Percentiles rank a stretch among this genome's conserved stretches.
These are phyloP conservation scores for Porites cylindrica DNA, from an alignment of 92 coral and sea anemone species.

Conservation along the genomic window DNA sequence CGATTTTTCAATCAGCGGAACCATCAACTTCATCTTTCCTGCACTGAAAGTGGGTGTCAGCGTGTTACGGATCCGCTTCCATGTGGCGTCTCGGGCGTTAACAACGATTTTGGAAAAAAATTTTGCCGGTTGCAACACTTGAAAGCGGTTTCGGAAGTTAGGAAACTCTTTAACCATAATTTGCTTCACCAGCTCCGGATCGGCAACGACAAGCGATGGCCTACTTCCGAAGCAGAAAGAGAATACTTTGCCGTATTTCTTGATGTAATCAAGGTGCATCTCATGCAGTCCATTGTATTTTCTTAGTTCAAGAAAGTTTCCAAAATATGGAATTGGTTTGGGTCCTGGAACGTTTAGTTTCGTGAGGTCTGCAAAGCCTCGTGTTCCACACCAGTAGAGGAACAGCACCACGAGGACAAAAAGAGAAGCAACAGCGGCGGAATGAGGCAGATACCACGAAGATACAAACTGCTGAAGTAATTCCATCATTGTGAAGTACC, in stretches of 20 bases:
- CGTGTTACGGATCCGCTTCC: constrained; percentile 70
- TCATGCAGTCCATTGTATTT: constrained; percentile 59
- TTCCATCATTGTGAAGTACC: background rate
- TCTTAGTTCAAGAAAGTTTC: constrained; percentile 57
- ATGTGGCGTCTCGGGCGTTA: constrained; percentile 37
- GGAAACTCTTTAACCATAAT: constrained; percentile 66
- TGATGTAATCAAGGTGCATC: constrained; percentile 46
- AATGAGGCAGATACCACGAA: background rate
- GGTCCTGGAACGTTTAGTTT: constrained; percentile 71
- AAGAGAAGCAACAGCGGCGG: constrained; percentile 10
- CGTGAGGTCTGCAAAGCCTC: constrained; percentile 44
- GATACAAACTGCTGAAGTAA: background rate
- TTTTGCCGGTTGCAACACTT: background rate
- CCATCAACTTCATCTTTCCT: constrained; percentile 71
- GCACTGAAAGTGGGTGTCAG: constrained; percentile 75
- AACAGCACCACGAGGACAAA: constrained; percentile 20
- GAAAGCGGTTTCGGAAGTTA: constrained; percentile 58
- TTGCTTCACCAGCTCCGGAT: constrained; percentile 75
- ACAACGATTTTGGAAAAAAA: constrained; percentile 18
- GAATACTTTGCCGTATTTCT: constrained; percentile 69
- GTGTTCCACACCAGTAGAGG: constrained; percentile 62
- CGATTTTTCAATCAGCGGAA: constrained; percentile 58
- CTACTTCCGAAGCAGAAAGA: constrained; percentile 37
- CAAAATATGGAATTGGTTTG: constrained; percentile 67
- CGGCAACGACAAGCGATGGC: constrained; percentile 54